These are phyloP conservation scores for Mus caroli DNA, from an alignment of 2,797 vertebrate species.

Conservation along the genomic window DNA sequence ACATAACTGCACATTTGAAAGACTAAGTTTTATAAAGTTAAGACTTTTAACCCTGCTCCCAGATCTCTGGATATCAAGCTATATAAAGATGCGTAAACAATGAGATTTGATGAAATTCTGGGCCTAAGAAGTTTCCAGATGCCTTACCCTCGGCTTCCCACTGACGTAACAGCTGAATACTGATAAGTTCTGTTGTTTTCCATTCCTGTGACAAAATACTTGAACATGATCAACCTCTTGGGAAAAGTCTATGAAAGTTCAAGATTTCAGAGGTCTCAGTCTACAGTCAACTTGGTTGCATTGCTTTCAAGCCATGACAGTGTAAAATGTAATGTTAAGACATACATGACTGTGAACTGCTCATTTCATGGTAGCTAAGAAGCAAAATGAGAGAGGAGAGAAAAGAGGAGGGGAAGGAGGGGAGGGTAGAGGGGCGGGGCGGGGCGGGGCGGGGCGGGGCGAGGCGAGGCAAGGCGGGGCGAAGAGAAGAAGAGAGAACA, in stretches of 20 bases:
- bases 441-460: no score
- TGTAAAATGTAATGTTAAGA: not conserved
- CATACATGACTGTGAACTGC: not conserved
- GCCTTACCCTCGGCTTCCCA: not conserved
- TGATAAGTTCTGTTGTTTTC: not conserved
- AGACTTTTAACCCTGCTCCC: rapidly evolving
- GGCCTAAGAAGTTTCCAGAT: not conserved
- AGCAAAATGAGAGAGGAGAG: no score
- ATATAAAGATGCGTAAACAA: not conserved
- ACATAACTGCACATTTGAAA: not conserved
- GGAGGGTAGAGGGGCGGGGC: no score
- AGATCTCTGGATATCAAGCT: not conserved
- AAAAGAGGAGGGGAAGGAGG: no score
- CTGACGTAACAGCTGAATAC: not conserved
- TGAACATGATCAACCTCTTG: not conserved
- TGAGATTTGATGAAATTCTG: not conserved
- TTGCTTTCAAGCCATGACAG: not conserved
- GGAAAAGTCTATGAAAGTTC: not conserved
- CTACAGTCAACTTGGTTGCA: no score
- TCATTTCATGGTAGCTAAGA: no score
- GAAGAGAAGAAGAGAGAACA: no score
- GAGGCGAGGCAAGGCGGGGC: no score
- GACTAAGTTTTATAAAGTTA: not conserved
- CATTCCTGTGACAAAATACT: not conserved
- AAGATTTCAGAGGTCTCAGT: not conserved